Evolutionary conservation across 1,140 invertebrate species (phyloP), one percentile per base, ranked within the genome.

Genomic region (Nautilus pompilius): DNA sequence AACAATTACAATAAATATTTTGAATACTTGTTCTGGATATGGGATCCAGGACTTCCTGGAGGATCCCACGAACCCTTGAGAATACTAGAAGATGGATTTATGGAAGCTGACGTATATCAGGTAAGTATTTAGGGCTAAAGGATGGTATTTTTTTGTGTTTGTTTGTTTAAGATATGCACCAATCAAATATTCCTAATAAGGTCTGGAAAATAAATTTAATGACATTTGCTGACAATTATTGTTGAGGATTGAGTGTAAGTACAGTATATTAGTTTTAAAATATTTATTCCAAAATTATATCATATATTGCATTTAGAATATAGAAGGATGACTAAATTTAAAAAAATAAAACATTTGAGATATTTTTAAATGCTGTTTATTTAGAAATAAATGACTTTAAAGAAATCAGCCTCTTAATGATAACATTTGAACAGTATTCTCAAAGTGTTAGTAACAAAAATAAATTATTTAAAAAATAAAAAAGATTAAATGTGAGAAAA

Each of bases 21-120:
- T 56, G 80, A 82, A 62, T 82, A 82, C 55, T 64, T 82, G 36
- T 82, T 82, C 67, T 82, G 80, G 80, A 74, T 80, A 60, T 80
- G 77, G 72, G 76, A 82, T 56, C 80, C 78, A 34, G 67, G 75
- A 13, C 62, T 79, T 33, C 66, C 72, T 22, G 78, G 78, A 8
- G 80, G 78, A 13, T 33, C 29, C 13, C 67, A 65, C 54, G 77
- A 80, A 51, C 71, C 69, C 20, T 59, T 63, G 46, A 65, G 76
- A 17, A 67, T 82, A 2, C 66, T 80, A 8, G 80, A 82, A 60
- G 77, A 81, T 57, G 81, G 81, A 5, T 83, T 81, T 59, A 61
- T 75, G 60, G 77, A 80, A 66, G 70, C 72, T 51, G 72, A 76
- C 20, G 74, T 69, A 5, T 80, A 79, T 66, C 68, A 73, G 71